phyloP scores from a whole-genome alignment of 1,140 invertebrate genomes.

The Leucophenga varia region DNA sequence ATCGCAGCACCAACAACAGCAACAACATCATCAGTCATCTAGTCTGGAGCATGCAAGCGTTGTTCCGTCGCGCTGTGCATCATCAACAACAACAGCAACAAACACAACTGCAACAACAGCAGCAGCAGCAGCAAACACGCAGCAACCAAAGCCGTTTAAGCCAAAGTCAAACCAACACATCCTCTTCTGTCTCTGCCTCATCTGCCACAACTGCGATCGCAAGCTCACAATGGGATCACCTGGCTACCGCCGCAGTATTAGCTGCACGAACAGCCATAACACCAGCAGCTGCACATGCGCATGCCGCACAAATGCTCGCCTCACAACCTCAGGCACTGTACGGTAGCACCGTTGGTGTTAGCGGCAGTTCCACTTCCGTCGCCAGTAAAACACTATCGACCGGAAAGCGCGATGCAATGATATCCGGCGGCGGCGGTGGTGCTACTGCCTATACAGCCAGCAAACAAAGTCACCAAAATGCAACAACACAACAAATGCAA shows the following conservation, averaged over 20 bases:
- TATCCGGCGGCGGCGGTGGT: conserved; percentile 42
- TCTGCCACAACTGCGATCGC: conserved; percentile 30
- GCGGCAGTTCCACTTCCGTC: conserved; percentile 11
- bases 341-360: conserved; percentile 26
- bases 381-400: conserved; percentile 10
- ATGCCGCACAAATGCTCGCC: conserved; percentile 12
- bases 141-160: conserved; percentile 51
- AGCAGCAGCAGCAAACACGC: conserved; percentile 31
- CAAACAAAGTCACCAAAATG: conserved; percentile 19
- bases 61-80: conserved; percentile 2
- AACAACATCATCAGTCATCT: conserved; percentile 41
- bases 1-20: conserved; percentile 26
- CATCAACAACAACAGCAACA: conserved; percentile 30
- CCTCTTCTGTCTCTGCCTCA: conserved; percentile 25
- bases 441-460: too few species aligned
- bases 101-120: conserved; percentile 27
- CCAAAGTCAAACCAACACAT: conserved; percentile 48
- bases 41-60: conserved; percentile 32
- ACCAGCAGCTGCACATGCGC: conserved; percentile 41
- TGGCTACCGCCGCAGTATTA: conserved; percentile 43
- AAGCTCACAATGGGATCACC: conserved; percentile 44
- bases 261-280: conserved; percentile 48
- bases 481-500: conserved; percentile 21
- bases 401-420: conserved; percentile 52
- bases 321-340: conserved; percentile 22